Base-by-base conservation (phyloP, 2,797 vertebrate species). In the Galagoides demidoff region DNA sequence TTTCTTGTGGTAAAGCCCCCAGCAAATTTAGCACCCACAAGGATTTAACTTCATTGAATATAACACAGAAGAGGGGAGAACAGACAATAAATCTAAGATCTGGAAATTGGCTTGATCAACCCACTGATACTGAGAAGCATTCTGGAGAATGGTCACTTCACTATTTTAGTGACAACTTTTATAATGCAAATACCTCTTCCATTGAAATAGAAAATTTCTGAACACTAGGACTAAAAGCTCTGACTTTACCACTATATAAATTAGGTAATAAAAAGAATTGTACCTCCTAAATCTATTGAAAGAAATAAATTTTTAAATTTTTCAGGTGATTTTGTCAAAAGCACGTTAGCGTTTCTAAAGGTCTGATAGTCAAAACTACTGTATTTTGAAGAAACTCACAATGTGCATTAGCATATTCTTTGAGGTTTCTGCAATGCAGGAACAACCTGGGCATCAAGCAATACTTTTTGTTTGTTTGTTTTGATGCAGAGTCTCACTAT, bases 271-370 rank as follows among this genome's bases (percentile, higher is more conserved):
- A 66, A 19, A n/a, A 66, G n/a, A n/a, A n/a, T 66, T n/a, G 31
- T 66, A 66, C 31, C 64, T 31, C 31, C 64, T n/a, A 10, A n/a
- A 66, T n/a, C 64, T 66, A 66, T 66, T 66, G 17, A 66, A 66
- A 3, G 9, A 66, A 66, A 66, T 66, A 66, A 66, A n/a, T n/a
- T 66, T 66, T n/a, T 8, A 66, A 66, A n/a, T n/a, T 19, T 94
- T 84, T 9, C 31, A 89, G 71, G 13, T 94, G n/a, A 68, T 91
- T 95, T 90, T 94, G 8, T 85, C 37, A 84, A 9, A 83, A 95
- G 5, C 11, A 45, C 7, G 20, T 84, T 68, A 87, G 12, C n/a
- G n/a, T 84, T 85, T 76, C 39, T 3, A 78, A 84, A 83, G 79
- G 23, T 70, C 17, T 59, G 49, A 25, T 79, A 22, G 49, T 64